Evolutionary conservation across 2,113 vertebrate genomes (phyloP), one percentile per base, ranked within the genome.

Genomic region (Prinia subflava): DNA sequence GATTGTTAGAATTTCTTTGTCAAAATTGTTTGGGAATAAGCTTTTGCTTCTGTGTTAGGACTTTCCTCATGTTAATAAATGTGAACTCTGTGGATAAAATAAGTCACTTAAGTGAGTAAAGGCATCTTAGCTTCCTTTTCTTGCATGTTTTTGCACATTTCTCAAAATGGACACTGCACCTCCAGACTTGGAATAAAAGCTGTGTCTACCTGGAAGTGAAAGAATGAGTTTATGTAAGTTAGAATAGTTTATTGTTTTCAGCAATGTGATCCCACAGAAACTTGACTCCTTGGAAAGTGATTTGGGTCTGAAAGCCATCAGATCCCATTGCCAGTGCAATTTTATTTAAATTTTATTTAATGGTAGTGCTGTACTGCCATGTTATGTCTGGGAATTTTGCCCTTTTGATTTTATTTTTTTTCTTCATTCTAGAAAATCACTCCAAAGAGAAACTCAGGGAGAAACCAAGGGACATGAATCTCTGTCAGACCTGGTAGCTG

Each of bases 391-490:
- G 3, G 4, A 75, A 7, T 78, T 78, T 75, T 81, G 7, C 6
- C 13, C 4, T 70, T 81, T 42, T 84, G 15, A 31, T 63, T 35
- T 37, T 23, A 6, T n/a, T 6, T 4, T 28, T 33, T 69, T 77
- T 93, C 90, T 14, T 6, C 17, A 35, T 97, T 96, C 46, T 85
- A 99, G 98, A 63, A 94, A 95, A 76, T 92, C 64, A 21, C 25
- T 95, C 27, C 69, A 83, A 80, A 71, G 46, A 53, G 87, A 81
- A 83, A 41, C 33, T 22, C 62, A 55, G 25, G 59, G 69, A 83
- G 62, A 57, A 47, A 60, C 65, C 44, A 46, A 71, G 39, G 70
- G 25, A 52, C 33, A 6, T 28, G 50, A 91, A 53, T 76, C 95
- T 69, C 42, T 1, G 13, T 94, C 96, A 70, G 91, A 94, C 44